A percentile compares a stretch with the other conserved stretches of the same genome.
These are phyloP conservation scores for Lycocerus yunnanus DNA, from an alignment of 2,888 invertebrate genomes.

Conservation along the genomic window DNA sequence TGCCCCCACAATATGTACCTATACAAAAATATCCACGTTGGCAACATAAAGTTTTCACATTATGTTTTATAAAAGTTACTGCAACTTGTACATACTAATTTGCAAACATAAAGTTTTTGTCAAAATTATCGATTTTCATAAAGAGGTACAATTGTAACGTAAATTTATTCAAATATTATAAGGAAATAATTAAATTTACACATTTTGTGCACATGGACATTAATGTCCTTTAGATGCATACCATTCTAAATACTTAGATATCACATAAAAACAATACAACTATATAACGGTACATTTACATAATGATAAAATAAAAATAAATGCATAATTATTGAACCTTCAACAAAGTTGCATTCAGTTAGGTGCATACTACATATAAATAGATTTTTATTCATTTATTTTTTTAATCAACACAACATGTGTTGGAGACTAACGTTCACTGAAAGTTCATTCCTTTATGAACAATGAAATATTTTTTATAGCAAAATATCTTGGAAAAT, in stretches of 20 bases:
- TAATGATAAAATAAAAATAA: neutral
- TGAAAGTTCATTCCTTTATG: neutral
- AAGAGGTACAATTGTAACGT: neutral
- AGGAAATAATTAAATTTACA: neutral
- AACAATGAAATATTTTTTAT: neutral
- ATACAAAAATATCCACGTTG: no score
- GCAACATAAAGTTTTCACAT: no score
- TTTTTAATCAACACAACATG: neutral
- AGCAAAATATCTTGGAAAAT: no score
- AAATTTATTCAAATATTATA: neutral
- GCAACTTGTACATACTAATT: no score
- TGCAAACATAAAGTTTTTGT: neutral
- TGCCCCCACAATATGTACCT: neutral
- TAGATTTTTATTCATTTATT: neutral
- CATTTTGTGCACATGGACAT: neutral
- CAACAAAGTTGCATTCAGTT: neutral
- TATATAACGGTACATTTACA: neutral
- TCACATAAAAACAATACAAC: neutral
- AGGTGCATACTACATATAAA: neutral
- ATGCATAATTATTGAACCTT: neutral
- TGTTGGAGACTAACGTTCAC: neutral
- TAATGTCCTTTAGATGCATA: neutral
- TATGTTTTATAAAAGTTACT: no score
- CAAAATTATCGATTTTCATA: neutral
- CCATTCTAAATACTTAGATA: neutral